Evolutionary conservation across 2,888 invertebrate genomes (phyloP), one percentile per base, ranked within the genome.

Genomic region (Pecten maximus): DNA sequence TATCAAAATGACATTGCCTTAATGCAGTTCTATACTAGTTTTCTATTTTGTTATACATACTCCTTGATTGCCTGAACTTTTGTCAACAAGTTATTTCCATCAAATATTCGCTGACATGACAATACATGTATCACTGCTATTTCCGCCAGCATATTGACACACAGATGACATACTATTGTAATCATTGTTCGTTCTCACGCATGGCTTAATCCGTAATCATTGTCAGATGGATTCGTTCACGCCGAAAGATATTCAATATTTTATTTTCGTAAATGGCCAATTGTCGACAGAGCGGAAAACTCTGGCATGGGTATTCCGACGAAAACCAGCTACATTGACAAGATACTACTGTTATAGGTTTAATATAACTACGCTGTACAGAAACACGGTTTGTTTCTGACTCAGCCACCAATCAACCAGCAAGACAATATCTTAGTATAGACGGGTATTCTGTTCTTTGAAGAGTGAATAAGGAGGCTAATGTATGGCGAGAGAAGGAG

Each of bases 181-280:
- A 74, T 74, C 74, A 28, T 35, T 74, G 74, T 2, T 35, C 74
- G 74, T 35, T 74, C 74, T 35, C 74, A 35, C 74, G 74, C 74
- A 28, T 74, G 74, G 15, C 74, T 28, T 28, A 28, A 1, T 74
- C 35, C 10, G 74, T 35, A 2, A 74, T 74, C 35, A 74, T 19
- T 28, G 28, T 74, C 74, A 28, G 74, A 74, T 74, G 74, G 74
- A 15, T 23, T 74, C 74, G 35, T 28, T 74, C 74, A 28, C 28
- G 74, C 74, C 74, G 74, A 74, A 74, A 74, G 74, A 74, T 74
- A 74, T 74, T 74, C 28, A 74, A 74, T 74, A 74, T 35, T 74
- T 35, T 74, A 74, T 74, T 74, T 74, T 74, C 74, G 74, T 35
- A 74, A 74, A 74, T 74, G 74, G 74, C 74, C 74, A 74, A 74